Evolutionary conservation across 2,888 invertebrate genomes (phyloP), one percentile per base, ranked within the genome.

Genomic region (Cephus pulcher): DNA sequence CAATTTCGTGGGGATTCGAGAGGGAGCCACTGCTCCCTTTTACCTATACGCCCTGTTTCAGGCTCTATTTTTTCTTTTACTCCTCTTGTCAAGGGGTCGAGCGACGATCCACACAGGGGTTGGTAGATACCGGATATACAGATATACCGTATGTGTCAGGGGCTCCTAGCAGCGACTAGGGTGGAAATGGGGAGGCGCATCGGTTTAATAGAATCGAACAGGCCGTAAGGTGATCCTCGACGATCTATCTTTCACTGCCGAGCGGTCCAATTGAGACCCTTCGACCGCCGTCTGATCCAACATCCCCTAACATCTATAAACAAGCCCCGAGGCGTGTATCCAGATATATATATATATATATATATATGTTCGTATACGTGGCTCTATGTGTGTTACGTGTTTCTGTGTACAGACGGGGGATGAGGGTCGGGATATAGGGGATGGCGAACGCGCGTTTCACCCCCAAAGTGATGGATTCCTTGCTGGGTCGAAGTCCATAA

Each of bases 151-250:
- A 40, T 12, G 69, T 33, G 69, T 71, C 74, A 35, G 79, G 81
- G 40, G 40, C 40, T 40, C 4, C 40, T 40, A 40, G 40, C 15
- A 40, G 40, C 4, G 15, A 40, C 40, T 40, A 40, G 40, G 40
- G 40, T 40, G 40, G 40, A 40, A 40, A 40, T 15, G 79, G 76
- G 73, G 74, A 76, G 76, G 74, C 73, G 75, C 77, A 79, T 87
- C 85, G 89, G 82, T 88, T 89, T 90, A 90, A 90, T 90, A 90
- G 91, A 90, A 90, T 90, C 88, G 89, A 90, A 90, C 88, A 86
- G 86, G 83, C 86, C 84, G 87, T 90, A 90, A 90, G 89, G 84
- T 89, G 90, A 91, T 91, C 89, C 89, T 87, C 82, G 83, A 82
- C 90, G 90, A 90, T 91, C 90, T 86, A 87, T 91, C 90, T 90